Evolutionary conservation across 2,113 vertebrate species (phyloP), one percentile per base, ranked within the genome.

Genomic region (Tapirus terrestris): DNA sequence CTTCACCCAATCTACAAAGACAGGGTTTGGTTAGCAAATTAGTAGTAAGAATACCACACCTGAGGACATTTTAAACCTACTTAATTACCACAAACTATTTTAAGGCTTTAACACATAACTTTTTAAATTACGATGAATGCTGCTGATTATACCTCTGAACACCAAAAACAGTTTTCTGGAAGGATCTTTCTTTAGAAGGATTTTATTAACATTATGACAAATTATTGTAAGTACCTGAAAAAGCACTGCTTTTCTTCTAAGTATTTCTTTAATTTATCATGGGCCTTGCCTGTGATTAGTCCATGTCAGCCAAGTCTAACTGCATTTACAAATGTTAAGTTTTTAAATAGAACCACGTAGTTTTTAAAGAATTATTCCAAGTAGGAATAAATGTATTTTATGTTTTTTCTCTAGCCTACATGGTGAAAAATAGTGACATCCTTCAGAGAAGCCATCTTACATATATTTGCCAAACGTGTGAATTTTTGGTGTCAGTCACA

Each of bases 341-440:
- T 79, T 94, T 94, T 85, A 67, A 60, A 91, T 21, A 83, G 51
- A 88, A 65, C 33, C 20, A 39, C 11, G 56, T 88, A 36, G 21
- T 45, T 67, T 80, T 65, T 80, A 77, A 92, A 85, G 45, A 58
- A 80, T 39, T 97, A 88, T 85, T 80, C 13, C 45, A 89, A 72
- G 4, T 39, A 73, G 17, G 36, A 51, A 93, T 33, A 65, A 10
- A 8, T 63, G 21, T 36, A 76, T 70, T 92, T 96, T 58, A 67
- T 63, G 36, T 48, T 72, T 89, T 20, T 72, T 89, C 18, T 77
- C n/a, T 43, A n/a, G 29, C 43, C 43, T 65, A 63, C 20, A n/a
- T 39, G 17, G 51, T 43, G 8, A 88, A 73, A 79, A 89, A 65
- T 11, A 53, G 36, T 51, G 63, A 68, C 25, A 48, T 45, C 12